Base-by-base conservation (phyloP, 1,140 invertebrate genomes). In the Akabosia matsudoensis region DNA sequence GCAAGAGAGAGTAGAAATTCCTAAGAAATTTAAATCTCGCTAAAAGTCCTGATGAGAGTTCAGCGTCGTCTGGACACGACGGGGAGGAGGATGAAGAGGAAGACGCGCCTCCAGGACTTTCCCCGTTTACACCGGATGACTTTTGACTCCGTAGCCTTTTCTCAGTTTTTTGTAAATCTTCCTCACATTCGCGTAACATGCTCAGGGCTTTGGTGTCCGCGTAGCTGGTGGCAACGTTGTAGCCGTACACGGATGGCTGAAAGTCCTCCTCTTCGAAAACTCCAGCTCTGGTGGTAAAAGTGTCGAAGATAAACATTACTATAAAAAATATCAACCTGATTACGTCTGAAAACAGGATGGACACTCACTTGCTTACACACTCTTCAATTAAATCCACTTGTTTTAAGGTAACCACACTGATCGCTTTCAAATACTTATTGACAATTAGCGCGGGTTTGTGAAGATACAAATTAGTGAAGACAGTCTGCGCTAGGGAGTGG, bases 261-360 rank as follows among this genome's bases (percentile, higher is more conserved):
- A 98, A 98, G 84, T 98, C 96, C 87, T 98, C 97, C 85, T 97
- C 94, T 86, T 95, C 93, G 85, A 92, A 95, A 14, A 95, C 93
- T 83, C 90, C 88, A n/a, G 92, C 93, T 83, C 90, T 91, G 79
- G 34, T 82, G 78, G 80, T 64, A 30, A 64, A 61, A 64, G 33
- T 75, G 51, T 30, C 61, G 52, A 45, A 70, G 37, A 76, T 51
- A 37, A 31, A 76, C 33, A 56, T 77, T 73, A 45, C 2, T 34
- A 75, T 78, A 33, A 24, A 77, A 70, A 30, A 51, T 18, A 72
- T 61, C 61, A 33, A 28, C 16, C 24, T 7, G 34, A 56, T 22
- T 26, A 56, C 28, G 22, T 24, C 33, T 30, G 74, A 74, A 67
- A 37, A 22, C 70, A 24, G 73, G 71, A 64, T 4, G 26, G 7